These are phyloP conservation scores for Atherinosoma microstoma DNA, from an alignment of 2,797 vertebrate species.

Conservation along the genomic window DNA sequence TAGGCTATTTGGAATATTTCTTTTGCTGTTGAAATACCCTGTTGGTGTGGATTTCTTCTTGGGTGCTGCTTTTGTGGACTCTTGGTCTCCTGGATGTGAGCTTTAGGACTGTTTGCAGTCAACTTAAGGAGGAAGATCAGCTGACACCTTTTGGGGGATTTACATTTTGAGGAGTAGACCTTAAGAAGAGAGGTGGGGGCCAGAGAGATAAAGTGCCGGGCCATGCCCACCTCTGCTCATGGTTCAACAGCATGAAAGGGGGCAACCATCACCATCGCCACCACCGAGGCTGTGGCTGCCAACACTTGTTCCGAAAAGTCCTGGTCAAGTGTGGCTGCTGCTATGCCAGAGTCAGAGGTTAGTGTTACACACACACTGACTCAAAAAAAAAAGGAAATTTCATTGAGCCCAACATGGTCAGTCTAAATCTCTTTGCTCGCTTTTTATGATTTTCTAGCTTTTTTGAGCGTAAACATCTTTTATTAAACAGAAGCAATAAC, in stretches of 20 bases:
- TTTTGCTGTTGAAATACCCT: constrained; percentile 40
- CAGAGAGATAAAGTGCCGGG: constrained; percentile 56
- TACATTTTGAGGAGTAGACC: constrained; percentile 58
- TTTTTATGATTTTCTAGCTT: constrained; percentile 1
- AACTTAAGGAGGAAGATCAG: constrained; percentile 53
- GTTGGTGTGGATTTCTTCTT: constrained; percentile 63
- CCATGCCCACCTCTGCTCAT: constrained; percentile 84
- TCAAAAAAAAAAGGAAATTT: not conserved
- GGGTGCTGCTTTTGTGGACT: constrained; percentile 54
- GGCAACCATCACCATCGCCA: constrained; percentile 82
- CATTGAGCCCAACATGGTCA: not conserved
- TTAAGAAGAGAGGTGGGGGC: constrained; percentile 12
- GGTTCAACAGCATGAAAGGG: constrained; percentile 89
- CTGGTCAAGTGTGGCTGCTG: constrained; percentile 95
- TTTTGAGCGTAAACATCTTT: not conserved
- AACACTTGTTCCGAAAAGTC: constrained; percentile 95
- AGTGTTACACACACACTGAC: constrained; percentile 74
- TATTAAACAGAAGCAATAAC: constrained; percentile 16
- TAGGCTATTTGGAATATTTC: constrained; percentile 63
- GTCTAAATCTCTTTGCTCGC: constrained; percentile 3
- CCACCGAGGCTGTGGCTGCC: constrained; percentile 91
- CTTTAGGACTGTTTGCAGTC: constrained; percentile 57
- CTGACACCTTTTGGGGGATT: constrained; percentile 67
- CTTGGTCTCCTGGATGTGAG: constrained; percentile 60
- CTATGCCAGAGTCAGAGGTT: constrained; percentile 92